phyloP scores from a whole-genome alignment of 2,888 invertebrate genomes.

The Plagodis pulveraria region DNA sequence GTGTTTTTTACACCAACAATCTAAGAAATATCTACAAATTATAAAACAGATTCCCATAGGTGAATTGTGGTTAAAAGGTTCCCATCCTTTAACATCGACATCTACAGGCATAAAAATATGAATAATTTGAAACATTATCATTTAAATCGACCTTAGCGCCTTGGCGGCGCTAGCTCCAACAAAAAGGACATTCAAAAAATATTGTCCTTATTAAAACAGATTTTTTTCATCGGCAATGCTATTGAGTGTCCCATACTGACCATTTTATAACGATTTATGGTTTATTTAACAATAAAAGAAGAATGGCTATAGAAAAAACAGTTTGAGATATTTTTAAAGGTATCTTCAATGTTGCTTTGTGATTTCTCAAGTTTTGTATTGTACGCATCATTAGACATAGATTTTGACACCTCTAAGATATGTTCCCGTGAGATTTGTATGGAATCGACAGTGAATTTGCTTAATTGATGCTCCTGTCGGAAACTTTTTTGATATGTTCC shows the following conservation, averaged over 20 bases:
- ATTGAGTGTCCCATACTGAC: conserved; percentile 71
- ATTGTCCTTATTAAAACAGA: conserved; percentile 57
- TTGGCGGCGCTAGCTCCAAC: conserved; percentile 62
- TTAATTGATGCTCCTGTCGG: conserved; percentile 44
- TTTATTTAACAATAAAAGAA: conserved; percentile 82
- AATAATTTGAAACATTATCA: conserved; percentile 68
- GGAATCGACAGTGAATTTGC: conserved; percentile 40
- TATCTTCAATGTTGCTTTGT: conserved; percentile 63
- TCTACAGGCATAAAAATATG: conserved; percentile 54
- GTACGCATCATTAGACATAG: conserved; percentile 69
- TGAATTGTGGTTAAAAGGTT: conserved; percentile 43
- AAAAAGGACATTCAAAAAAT: conserved; percentile 62
- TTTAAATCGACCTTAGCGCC: conserved; percentile 77
- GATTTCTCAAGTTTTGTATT: conserved; percentile 50
- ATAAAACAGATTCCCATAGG: conserved; percentile 39
- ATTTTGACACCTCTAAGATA: conserved; percentile 63
- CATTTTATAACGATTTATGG: conserved; percentile 83
- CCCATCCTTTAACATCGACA: conserved; percentile 47
- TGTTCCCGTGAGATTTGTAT: conserved; percentile 66
- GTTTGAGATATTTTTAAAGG: conserved; percentile 55
- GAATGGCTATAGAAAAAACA: conserved; percentile 55
- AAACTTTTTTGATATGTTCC: neutral
- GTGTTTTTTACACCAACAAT: too few species aligned
- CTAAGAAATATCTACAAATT: conserved; percentile 11
- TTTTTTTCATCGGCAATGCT: conserved; percentile 55